Percentiles rank a stretch among this genome's conserved stretches.
These are phyloP conservation scores for Acomys russatus DNA, from an alignment of 2,797 vertebrate genomes.

Conservation along the genomic window DNA sequence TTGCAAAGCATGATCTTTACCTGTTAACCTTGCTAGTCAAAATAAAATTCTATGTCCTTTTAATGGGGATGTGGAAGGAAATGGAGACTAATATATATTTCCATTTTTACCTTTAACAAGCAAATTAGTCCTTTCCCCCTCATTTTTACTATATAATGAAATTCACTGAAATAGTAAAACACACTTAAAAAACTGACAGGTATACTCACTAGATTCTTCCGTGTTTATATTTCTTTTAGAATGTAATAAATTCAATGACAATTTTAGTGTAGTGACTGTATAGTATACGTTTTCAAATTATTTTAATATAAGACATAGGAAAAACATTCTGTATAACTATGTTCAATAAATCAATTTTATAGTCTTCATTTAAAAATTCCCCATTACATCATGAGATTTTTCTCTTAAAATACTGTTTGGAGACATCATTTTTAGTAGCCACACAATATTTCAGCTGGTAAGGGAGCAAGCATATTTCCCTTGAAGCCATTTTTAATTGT, in stretches of 20 bases:
- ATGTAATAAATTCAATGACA: not conserved
- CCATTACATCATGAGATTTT: not conserved
- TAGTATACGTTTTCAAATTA: not conserved
- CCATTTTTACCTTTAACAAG: not conserved
- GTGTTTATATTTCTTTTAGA: not conserved
- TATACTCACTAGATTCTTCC: not conserved
- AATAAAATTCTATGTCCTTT: not conserved
- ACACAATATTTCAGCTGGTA: not conserved
- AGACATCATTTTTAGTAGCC: constrained; percentile 49
- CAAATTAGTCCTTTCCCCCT: constrained; percentile 19
- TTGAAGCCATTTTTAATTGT: not conserved
- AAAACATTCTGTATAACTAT: not conserved
- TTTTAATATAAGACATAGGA: not conserved
- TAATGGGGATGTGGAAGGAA: constrained; percentile 5
- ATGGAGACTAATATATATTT: not conserved
- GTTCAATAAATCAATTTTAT: constrained; percentile 20
- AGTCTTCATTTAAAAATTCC: not conserved
- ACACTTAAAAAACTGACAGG: not conserved
- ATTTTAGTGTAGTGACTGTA: constrained; percentile 40
- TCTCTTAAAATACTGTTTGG: constrained; percentile 39
- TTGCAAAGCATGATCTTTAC: not conserved
- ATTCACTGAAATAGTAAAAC: not conserved
- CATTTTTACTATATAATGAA: constrained; percentile 19
- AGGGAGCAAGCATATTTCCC: not conserved
- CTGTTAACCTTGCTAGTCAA: not conserved